Evolutionary conservation across 2,888 invertebrate species (phyloP).

Genomic region (Cylloceria caligata): DNA sequence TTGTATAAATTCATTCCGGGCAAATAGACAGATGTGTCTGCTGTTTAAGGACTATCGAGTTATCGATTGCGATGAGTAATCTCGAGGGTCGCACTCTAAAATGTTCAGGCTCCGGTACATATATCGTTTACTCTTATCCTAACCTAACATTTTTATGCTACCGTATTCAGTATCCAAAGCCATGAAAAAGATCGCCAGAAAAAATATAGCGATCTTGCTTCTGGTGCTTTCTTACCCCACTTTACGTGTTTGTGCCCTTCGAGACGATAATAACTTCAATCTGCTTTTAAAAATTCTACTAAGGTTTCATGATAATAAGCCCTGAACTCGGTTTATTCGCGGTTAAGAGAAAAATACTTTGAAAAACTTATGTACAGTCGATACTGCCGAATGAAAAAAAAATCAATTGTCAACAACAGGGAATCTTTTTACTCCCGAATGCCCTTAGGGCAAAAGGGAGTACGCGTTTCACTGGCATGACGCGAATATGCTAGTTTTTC

Average conservation of each 20-base stretch:
- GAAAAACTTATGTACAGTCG: too few relatives aligned
- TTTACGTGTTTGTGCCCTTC: not conserved
- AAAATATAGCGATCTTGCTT: conserved; percentile 21
- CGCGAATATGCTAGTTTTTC: too few relatives aligned
- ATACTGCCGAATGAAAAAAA: too few relatives aligned
- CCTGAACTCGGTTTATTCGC: too few relatives aligned
- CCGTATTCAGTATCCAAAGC: not conserved
- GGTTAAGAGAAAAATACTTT: too few relatives aligned
- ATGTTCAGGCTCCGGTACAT: not conserved
- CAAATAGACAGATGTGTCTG: not conserved
- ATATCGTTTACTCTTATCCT: conserved; percentile 11
- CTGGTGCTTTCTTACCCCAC: conserved; percentile 6
- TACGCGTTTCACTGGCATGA: too few relatives aligned
- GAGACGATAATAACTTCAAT: too few relatives aligned
- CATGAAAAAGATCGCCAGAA: not conserved
- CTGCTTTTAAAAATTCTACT: too few relatives aligned
- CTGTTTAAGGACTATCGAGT: not conserved
- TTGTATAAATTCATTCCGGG: not conserved
- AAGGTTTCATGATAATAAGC: too few relatives aligned
- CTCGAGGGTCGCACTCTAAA: not conserved
- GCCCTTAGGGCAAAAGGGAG: too few relatives aligned
- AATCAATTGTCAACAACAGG: too few relatives aligned
- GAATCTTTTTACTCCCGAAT: too few relatives aligned
- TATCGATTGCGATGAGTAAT: conserved; percentile 1
- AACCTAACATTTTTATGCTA: not conserved